phyloP scores from a whole-genome alignment of 2,888 invertebrate genomes.

The Piscicola geometra region DNA sequence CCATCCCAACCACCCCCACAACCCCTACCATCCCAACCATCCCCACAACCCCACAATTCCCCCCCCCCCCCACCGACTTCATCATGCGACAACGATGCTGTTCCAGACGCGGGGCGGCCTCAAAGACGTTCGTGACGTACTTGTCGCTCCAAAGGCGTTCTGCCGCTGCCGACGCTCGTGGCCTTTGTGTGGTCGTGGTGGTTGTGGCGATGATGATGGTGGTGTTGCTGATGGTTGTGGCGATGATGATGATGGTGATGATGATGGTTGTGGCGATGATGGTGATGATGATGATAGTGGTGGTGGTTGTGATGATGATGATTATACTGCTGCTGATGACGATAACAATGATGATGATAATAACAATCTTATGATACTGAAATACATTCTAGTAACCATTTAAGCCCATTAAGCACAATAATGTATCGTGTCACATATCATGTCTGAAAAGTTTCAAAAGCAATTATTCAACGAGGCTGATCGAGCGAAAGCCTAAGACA shows the following conservation, averaged over 20 bases:
- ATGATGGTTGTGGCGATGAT: neutral
- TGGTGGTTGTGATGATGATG: too few relatives aligned
- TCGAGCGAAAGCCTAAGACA: too few relatives aligned
- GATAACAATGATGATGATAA: too few relatives aligned
- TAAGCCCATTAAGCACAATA: too few relatives aligned
- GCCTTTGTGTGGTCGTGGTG: constrained; percentile 56
- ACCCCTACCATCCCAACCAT: neutral
- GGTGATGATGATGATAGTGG: neutral
- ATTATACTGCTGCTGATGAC: too few relatives aligned
- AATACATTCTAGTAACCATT: too few relatives aligned
- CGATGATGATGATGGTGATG: neutral
- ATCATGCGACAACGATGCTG: constrained; percentile 71
- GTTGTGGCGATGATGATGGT: too few relatives aligned
- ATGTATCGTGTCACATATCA: too few relatives aligned
- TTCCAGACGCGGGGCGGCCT: constrained; percentile 65
- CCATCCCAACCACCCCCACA: neutral
- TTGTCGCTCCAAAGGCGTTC: constrained; percentile 71
- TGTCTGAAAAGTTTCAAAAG: too few relatives aligned
- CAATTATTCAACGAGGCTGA: too few relatives aligned
- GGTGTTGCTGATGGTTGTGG: neutral
- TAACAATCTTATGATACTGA: too few relatives aligned
- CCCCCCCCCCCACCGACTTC: constrained; percentile 45
- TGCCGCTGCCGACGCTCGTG: constrained; percentile 76
- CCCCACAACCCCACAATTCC: too few relatives aligned
- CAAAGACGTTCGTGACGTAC: constrained; percentile 52